Percentiles rank a stretch among this genome's conserved stretches.
Evolutionary conservation across 2,797 vertebrate species (phyloP).

Genomic region (Brachyrhaphis roseni): DNA sequence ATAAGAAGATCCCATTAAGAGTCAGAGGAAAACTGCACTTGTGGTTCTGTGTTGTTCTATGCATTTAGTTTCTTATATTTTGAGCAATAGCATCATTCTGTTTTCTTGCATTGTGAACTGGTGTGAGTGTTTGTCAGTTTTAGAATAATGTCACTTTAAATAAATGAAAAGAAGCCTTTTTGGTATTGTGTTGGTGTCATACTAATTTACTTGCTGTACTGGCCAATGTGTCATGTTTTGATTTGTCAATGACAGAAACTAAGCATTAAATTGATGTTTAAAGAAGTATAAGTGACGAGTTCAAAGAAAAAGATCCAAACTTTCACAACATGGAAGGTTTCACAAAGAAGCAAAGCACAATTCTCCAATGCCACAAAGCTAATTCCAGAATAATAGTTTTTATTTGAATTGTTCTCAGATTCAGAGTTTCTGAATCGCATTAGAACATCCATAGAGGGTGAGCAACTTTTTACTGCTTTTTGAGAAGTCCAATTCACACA

Average conservation of each 20-base stretch:
- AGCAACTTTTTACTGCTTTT: conserved; percentile 68
- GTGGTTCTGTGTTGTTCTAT: neutral
- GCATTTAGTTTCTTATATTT: neutral
- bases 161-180: no score
- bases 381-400: conserved; percentile 29
- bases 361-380: conserved; percentile 93
- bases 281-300: neutral
- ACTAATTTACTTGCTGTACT: no score
- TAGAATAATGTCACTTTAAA: neutral
- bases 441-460: conserved; percentile 80
- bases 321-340: conserved; percentile 75
- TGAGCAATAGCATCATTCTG: neutral
- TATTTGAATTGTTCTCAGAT: conserved; percentile 20
- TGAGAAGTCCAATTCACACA: conserved; percentile 82
- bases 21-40: conserved; percentile 34
- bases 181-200: no score
- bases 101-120: neutral
- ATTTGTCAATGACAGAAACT: no score
- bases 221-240: no score
- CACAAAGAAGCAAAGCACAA: conserved; percentile 85
- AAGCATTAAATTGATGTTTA: no score
- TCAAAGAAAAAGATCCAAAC: conserved; percentile 21
- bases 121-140: neutral
- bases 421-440: conserved; percentile 84
- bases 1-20: conserved; percentile 47